Evolutionary conservation across 2,888 invertebrate genomes (phyloP).

Genomic region (Caenorhabditis virilis): DNA sequence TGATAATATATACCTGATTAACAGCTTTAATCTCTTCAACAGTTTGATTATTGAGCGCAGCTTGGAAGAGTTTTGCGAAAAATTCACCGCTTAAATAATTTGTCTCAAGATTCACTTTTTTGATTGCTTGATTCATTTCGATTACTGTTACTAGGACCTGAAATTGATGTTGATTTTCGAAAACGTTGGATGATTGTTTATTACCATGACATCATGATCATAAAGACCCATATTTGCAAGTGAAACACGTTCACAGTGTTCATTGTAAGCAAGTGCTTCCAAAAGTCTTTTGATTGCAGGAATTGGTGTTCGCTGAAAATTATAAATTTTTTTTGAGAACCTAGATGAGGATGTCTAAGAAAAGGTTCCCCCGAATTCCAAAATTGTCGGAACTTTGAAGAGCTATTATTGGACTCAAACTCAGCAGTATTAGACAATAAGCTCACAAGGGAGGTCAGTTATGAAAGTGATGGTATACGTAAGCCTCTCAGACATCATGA

Average conservation of each 20-base stretch:
- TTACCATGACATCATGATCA: conserved; percentile 80
- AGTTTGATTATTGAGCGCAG: conserved; percentile 83
- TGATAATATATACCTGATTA: conserved; percentile 79
- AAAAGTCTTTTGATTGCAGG: conserved; percentile 79
- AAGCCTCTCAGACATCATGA: no score
- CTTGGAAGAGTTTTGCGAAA: conserved; percentile 82
- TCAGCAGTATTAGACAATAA: no score
- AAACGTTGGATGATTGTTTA: background rate
- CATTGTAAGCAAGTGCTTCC: conserved; percentile 85
- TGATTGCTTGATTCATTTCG: conserved; percentile 70
- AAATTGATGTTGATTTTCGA: conserved; percentile 12
- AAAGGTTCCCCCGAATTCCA: no score
- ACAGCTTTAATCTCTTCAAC: conserved; percentile 94
- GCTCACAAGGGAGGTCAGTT: no score
- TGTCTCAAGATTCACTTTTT: conserved; percentile 78
- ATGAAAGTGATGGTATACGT: no score
- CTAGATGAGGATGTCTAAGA: no score
- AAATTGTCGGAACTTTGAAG: no score
- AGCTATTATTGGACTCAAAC: no score
- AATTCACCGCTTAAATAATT: conserved; percentile 78
- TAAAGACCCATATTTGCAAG: conserved; percentile 91
- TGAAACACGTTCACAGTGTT: conserved; percentile 86
- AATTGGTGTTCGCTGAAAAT: conserved; percentile 65
- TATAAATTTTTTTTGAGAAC: background rate
- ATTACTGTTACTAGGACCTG: conserved; percentile 75